These are phyloP conservation scores for Corythornis vintsioides DNA, from an alignment of 2,113 vertebrate genomes.

Conservation along the genomic window DNA sequence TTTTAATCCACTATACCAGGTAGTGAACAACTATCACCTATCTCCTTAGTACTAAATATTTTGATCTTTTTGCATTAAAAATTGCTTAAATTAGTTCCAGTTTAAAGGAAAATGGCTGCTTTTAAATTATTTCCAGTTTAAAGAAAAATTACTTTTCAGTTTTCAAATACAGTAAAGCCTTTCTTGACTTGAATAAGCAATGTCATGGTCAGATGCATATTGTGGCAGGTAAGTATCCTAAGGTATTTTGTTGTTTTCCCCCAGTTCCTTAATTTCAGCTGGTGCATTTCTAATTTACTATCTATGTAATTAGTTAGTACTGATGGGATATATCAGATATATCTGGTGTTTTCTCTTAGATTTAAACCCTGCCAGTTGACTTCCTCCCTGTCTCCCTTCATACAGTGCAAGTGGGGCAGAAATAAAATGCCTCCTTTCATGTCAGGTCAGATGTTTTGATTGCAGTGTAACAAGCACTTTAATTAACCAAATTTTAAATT, in stretches of 20 bases:
- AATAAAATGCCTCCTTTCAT: neutral
- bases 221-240: neutral
- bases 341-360: neutral
- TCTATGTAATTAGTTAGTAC: neutral
- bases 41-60: neutral
- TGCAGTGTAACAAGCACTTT: neutral
- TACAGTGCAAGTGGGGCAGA: neutral
- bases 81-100: neutral
- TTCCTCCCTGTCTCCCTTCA: neutral
- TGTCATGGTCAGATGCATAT: neutral
- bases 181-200: neutral
- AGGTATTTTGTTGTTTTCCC: neutral
- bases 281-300: neutral
- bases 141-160: neutral
- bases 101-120: neutral
- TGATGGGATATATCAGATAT: neutral
- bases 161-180: neutral
- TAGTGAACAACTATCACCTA: neutral
- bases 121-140: neutral
- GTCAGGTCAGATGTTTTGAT: conserved; percentile 1
- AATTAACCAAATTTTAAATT: neutral
- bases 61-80: neutral
- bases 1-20: neutral
- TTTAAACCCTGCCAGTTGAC: neutral
- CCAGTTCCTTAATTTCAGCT: neutral